Evolutionary conservation across 2,888 invertebrate species (phyloP), one percentile per base, ranked within the genome.

Genomic region (Epinotia ramella): DNA sequence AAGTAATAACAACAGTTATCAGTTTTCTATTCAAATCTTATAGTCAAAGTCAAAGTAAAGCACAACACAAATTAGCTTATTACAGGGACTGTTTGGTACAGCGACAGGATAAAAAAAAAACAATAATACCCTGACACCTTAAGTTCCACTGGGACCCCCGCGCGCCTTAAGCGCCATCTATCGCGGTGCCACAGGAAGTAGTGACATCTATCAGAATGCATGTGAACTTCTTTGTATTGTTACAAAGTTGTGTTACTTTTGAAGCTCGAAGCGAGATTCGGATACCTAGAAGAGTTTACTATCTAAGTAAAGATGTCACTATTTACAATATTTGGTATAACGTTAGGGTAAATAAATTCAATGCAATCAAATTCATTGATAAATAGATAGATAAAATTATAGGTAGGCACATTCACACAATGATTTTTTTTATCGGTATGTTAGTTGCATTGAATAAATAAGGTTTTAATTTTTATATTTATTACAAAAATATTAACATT

Each of bases 121-220:
- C 12, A 9, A 0, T 0, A 46, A 46, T 12, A 44, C 16, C 49
- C 4, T 49, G 0, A 60, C 28, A 28, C 28, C 7, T 16, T 5
- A 16, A 28, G 11, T 60, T 13, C 12, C 1, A 60, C 28, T 16
- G 16, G 13, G 16, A 40, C 20, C 24, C 24, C 2, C 20, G n/a
- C 0, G 3, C 57, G 7, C 44, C 7, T 13, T 13, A 16, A 12
- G 59, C 75, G 75, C 75, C 75, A 75, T 71, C 75, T 75, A 65
- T 65, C 20, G 24, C 7, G 3, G 46, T 46, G 12, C 13, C 16
- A 9, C 28, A 60, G 46, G 46, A 28, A 60, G 70, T 53, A 12
- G 75, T 75, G 75, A 71, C 75, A 75, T 75, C 75, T 75, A 18
- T 56, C 18, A 7, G 13, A n/a, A 18, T 16, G n/a, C n/a, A n/a